Evolutionary conservation across 2,797 vertebrate species (phyloP), one percentile per base, ranked within the genome.

Genomic region (Pipistrellus kuhlii): DNA sequence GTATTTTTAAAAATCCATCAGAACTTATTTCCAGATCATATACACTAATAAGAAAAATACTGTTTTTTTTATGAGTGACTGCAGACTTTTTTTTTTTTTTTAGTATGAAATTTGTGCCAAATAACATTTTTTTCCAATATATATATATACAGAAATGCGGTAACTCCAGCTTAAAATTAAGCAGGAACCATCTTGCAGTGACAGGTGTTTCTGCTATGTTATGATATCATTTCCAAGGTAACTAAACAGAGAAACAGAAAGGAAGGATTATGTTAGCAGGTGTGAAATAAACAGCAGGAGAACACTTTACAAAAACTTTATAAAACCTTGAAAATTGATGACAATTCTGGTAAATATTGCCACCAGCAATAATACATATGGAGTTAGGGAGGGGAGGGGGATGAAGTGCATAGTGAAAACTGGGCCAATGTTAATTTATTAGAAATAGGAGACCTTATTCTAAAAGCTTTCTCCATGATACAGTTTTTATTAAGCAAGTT

Each of bases 151-250:
- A 88, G 91, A 94, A 97, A 95, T 85, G 89, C 64, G 87, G 82
- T 91, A 96, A 68, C 41, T 71, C 82, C 53, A 81, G 69, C 73
- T 93, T 96, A 95, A 96, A 94, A 84, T 97, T 95, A 96, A 96
- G 48, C 80, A 95, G 78, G 75, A 89, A 72, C 96, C 91, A 35
- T 81, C 75, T 90, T 94, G 57, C 20, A 88, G 21, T 95, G 96
- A 81, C 91, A 96, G 95, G 85, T 95, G 95, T 91, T 97, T 95
- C 91, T 94, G 93, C 51, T 89, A n/a, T 88, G 35, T 94, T 94
- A 84, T 88, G 84, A 94, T 94, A 72, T 87, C 17, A 95, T 88
- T 96, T 97, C 93, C 88, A 96, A 83, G 75, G 82, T 86, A 93
- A 95, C 93, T 85, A 80, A 95, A 94, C 78, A 96, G 41, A 81